A percentile compares a stretch with the other conserved stretches of the same genome.
phyloP scores from a whole-genome alignment of 2,797 vertebrate genomes.

The Clarias platycephalus region DNA sequence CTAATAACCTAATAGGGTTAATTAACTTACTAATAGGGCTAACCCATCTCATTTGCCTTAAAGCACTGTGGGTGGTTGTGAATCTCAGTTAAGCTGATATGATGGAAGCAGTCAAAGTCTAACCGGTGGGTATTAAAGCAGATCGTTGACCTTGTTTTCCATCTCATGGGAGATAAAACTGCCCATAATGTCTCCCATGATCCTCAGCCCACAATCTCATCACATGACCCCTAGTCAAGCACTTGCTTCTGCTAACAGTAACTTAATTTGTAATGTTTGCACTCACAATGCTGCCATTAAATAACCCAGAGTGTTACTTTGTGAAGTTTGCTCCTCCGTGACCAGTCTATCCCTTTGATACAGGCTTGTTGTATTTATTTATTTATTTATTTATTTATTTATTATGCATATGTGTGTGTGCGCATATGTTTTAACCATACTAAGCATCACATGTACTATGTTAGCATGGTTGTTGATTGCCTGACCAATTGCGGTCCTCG shows the following conservation, averaged over 20 bases:
- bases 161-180: conserved; percentile 27
- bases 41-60: conserved; percentile 13
- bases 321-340: background rate
- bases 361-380: background rate
- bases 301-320: background rate
- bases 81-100: conserved; percentile 24
- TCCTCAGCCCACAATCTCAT: background rate
- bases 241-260: background rate
- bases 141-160: conserved; percentile 26
- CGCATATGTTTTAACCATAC: background rate
- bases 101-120: conserved; percentile 23
- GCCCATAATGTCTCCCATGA: background rate
- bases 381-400: too few species aligned
- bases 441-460: background rate
- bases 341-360: too few species aligned
- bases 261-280: background rate
- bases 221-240: background rate
- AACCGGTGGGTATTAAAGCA: conserved; percentile 36
- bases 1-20: background rate
- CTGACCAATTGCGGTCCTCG: background rate
- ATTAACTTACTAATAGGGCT: background rate
- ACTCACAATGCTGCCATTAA: too few species aligned
- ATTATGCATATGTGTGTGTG: too few species aligned
- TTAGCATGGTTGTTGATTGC: background rate
- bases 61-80: conserved; percentile 18